A percentile compares a stretch with the other conserved stretches of the same genome.
These are phyloP conservation scores for Habrosyne pyritoides DNA, from an alignment of 2,888 invertebrate species.

Conservation along the genomic window DNA sequence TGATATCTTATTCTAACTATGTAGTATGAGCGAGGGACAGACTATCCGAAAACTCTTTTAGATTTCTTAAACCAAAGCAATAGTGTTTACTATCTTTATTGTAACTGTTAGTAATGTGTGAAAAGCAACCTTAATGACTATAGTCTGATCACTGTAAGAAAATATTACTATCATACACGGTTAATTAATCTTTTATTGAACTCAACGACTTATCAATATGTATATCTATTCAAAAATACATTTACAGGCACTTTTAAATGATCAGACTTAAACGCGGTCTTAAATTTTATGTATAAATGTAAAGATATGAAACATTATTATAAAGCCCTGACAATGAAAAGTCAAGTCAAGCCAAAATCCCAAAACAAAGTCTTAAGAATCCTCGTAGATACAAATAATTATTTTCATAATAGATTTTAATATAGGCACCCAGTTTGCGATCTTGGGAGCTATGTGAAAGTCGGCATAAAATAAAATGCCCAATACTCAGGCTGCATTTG, in stretches of 20 bases:
- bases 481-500: not conserved
- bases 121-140: too few species aligned
- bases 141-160: too few species aligned
- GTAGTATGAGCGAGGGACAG: not conserved
- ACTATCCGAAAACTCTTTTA: not conserved
- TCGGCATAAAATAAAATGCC: not conserved
- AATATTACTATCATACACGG: too few species aligned
- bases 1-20: not conserved
- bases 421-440: not conserved
- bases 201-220: too few species aligned
- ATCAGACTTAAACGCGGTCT: too few species aligned
- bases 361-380: not conserved
- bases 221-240: too few species aligned
- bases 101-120: not conserved
- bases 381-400: not conserved
- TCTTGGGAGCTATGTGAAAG: not conserved
- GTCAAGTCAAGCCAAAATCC: slow-evolving; percentile 1
- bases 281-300: not conserved
- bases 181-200: too few species aligned
- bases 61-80: not conserved
- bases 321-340: not conserved
- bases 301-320: not conserved
- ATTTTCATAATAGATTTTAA: not conserved
- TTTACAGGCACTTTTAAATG: too few species aligned
- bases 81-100: not conserved